phyloP scores from a whole-genome alignment of 2,113 vertebrate genomes.

The Leucopsar rothschildi region DNA sequence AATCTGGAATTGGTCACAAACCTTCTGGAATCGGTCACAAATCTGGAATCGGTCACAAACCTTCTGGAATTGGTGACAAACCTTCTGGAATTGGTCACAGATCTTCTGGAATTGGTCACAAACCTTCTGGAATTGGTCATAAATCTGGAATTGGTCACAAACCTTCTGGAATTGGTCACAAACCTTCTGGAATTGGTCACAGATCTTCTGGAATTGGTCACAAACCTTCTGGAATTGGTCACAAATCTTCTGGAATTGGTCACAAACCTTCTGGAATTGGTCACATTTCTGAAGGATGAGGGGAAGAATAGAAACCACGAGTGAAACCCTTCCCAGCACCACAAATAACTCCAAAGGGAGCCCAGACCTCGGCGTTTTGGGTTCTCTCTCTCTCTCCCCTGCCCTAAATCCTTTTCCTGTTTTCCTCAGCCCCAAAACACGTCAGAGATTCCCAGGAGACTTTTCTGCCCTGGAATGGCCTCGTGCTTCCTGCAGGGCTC shows the following conservation, averaged over 20 bases:
- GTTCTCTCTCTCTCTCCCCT: not conserved
- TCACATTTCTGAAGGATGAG: constrained; percentile 49
- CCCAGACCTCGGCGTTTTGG: not conserved
- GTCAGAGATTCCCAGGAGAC: not conserved
- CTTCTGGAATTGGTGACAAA: not conserved
- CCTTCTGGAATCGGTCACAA: not conserved
- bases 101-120: not conserved
- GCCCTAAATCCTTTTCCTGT: not conserved
- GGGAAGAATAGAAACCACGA: constrained; percentile 42
- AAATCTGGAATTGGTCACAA: too few relatives aligned
- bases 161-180: too few relatives aligned
- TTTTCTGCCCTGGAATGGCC: not conserved
- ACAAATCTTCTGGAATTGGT: not conserved
- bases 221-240: too few relatives aligned
- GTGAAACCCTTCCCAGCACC: constrained; percentile 29
- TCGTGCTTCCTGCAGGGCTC: not conserved
- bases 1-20: too few relatives aligned
- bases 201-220: too few relatives aligned
- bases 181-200: too few relatives aligned
- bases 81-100: not conserved
- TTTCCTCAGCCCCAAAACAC: not conserved
- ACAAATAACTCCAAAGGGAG: constrained; percentile 44
- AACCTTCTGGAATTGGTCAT: not conserved
- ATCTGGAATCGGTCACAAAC: not conserved
- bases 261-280: not conserved